Evolutionary conservation across 2,113 vertebrate genomes (phyloP).

Genomic region (Malurus melanocephalus): DNA sequence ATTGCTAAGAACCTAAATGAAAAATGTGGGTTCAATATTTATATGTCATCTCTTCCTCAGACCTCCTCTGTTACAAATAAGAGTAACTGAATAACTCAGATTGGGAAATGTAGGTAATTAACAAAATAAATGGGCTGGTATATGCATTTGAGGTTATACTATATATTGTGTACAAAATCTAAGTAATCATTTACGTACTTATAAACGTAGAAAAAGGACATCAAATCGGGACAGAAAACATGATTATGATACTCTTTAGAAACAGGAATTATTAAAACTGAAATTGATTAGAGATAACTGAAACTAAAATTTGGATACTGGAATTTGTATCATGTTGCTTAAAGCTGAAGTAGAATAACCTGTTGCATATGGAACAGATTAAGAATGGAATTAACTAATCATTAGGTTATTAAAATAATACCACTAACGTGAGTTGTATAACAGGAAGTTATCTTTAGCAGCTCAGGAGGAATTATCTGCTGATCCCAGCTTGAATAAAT

Average conservation of each 20-base stretch:
- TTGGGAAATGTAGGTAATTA: background rate
- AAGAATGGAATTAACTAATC: slow-evolving; percentile 31
- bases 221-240: background rate
- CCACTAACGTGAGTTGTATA: background rate
- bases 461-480: slow-evolving; percentile 13
- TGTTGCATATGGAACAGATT: slow-evolving; percentile 34
- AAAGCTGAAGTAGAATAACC: background rate
- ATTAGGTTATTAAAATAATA: slow-evolving; percentile 39
- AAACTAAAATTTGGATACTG: background rate
- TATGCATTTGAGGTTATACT: background rate
- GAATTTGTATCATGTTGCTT: background rate
- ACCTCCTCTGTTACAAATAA: background rate
- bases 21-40: background rate
- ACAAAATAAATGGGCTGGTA: background rate
- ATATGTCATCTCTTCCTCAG: background rate
- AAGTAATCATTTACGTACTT: background rate
- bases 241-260: background rate
- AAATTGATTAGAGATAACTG: background rate
- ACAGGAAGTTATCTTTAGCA: background rate
- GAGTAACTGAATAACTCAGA: background rate
- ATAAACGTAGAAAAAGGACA: background rate
- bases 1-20: background rate
- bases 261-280: background rate
- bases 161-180: background rate
- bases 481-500: slow-evolving; percentile 7